Evolutionary conservation across 2,888 invertebrate species (phyloP).

Genomic region (Hydrotaea diabolus): DNA sequence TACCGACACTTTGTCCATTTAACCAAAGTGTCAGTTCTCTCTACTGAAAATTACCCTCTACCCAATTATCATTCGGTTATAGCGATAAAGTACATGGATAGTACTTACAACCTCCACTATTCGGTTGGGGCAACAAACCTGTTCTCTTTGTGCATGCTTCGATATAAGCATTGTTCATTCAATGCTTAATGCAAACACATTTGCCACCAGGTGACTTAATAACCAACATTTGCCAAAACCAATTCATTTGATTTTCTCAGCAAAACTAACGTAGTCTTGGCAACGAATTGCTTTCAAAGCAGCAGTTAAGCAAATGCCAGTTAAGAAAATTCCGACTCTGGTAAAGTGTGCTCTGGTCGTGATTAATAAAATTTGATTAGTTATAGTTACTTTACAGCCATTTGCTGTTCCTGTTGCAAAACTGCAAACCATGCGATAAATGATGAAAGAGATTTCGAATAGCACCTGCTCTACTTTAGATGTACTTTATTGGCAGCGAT

Average conservation of each 20-base stretch:
- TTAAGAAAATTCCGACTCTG: background rate
- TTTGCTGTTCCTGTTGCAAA: conserved; percentile 33
- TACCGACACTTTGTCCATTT: no score
- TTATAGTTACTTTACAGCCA: conserved; percentile 33
- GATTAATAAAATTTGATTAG: conserved; percentile 42
- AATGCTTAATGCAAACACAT: background rate
- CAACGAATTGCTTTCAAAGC: background rate
- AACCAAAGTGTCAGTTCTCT: no score
- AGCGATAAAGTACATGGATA: no score
- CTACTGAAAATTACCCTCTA: no score
- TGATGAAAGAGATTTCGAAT: conserved; percentile 53
- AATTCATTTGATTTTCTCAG: no score
- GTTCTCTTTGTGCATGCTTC: no score
- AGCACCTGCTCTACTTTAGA: conserved; percentile 64
- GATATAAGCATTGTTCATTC: background rate
- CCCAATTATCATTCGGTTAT: no score
- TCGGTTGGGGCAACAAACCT: no score
- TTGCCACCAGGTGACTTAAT: background rate
- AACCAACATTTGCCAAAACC: background rate
- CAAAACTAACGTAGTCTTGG: no score
- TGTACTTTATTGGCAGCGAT: conserved; percentile 53
- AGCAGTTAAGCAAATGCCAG: background rate
- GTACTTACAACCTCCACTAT: no score
- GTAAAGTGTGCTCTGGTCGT: conserved; percentile 33
- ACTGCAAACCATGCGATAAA: conserved; percentile 11